Evolutionary conservation across 2,113 vertebrate species (phyloP).

Genomic region (Cichladusa arquata): DNA sequence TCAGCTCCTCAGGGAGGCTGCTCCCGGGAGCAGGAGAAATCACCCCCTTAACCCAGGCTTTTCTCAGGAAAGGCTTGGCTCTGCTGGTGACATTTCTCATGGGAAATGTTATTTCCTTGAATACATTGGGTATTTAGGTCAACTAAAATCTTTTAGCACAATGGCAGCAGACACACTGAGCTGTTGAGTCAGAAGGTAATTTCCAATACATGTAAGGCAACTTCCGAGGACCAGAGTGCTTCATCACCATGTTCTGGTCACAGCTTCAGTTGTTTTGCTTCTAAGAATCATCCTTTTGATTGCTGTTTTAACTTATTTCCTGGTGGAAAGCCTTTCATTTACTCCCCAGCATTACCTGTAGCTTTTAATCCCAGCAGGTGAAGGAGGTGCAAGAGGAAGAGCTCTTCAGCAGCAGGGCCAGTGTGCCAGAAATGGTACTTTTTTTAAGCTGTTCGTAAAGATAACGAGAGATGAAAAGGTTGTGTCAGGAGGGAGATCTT

Average conservation of each 20-base stretch:
- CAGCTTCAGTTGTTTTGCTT: slow-evolving; percentile 4
- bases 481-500: background rate
- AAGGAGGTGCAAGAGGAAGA: background rate
- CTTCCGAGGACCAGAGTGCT: background rate
- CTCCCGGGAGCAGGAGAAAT: background rate
- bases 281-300: slow-evolving; percentile 7
- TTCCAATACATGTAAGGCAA: background rate
- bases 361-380: background rate
- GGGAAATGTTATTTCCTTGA: background rate
- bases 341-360: background rate
- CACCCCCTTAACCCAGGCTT: background rate
- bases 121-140: background rate
- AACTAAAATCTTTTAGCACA: background rate
- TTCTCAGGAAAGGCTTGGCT: background rate
- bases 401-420: background rate
- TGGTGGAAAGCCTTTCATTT: slow-evolving; percentile 4
- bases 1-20: background rate
- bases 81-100: background rate
- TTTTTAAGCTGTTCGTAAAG: background rate
- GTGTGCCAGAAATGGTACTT: background rate
- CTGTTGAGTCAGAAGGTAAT: slow-evolving; percentile 1
- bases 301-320: background rate
- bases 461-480: slow-evolving; percentile 9
- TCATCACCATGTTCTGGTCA: background rate
- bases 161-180: background rate